Evolutionary conservation across 2,797 vertebrate genomes (phyloP), one percentile per base, ranked within the genome.

Genomic region (Synanceia verrucosa): DNA sequence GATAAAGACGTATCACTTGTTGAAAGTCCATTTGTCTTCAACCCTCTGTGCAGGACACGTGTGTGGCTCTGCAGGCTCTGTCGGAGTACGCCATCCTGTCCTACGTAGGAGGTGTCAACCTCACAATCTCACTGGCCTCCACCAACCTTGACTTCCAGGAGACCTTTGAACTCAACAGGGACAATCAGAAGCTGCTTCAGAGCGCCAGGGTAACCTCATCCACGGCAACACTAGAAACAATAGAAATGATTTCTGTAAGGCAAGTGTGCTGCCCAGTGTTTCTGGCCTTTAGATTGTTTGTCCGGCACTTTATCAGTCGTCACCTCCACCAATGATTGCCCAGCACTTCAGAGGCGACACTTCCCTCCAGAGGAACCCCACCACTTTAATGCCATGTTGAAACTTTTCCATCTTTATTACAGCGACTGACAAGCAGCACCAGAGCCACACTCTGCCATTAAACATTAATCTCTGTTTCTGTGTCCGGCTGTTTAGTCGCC

Each of bases 61-160:
- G 97, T 56, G 96, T 98, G 65, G 97, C 97, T 37, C 94, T 98
- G 66, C 97, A 98, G 81, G 95, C 97, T 10, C 91, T 98, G 79
- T 96, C 97, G 0, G 97, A 98, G 71, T 98, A 97, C 2, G 97
- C 96, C 77, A 97, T 97, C 89, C 90, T 98, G 65, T 98, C 97
- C 19, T 97, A 96, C 0, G 92, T 96, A 1, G 97, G 96, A 13
- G 94, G 95, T 37, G 93, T 97, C 76, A 98, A 98, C 90, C 95
- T 98, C 65, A 98, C 96, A 14, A 95, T 98, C 91, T 98, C 97
- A 11, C 89, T 98, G 92, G 97, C 97, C 31, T 98, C 97, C 58
- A 97, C 97, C 73, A 98, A 98, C 90, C 88, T 98, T 53, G 97
- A 98, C 89, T 97, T 97, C 82, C 97, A 98, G 85, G 96, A 98